phyloP scores from a whole-genome alignment of 2,797 vertebrate genomes.

The Carapus acus region DNA sequence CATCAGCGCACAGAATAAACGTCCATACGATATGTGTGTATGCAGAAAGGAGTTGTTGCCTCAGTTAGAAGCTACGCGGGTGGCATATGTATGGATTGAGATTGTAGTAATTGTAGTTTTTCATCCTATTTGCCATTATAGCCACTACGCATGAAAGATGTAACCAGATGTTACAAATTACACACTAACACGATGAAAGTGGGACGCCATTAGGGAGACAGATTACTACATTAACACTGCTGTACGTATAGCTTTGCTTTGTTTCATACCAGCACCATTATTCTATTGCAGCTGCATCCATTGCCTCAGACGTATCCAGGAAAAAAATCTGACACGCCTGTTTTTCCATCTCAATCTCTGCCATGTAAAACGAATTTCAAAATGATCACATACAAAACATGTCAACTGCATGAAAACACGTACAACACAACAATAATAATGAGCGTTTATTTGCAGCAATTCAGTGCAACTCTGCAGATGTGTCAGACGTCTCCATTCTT shows the following conservation, averaged over 20 bases:
- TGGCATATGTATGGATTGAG: background rate
- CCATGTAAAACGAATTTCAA: no score
- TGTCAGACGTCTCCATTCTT: no score
- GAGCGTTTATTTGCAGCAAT: no score
- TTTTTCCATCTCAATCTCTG: no score
- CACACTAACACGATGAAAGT: background rate
- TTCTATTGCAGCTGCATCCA: no score
- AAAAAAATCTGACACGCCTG: no score
- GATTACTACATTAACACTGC: background rate
- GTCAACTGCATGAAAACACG: background rate
- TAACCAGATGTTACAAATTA: background rate
- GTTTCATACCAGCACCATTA: no score
- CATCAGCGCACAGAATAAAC: no score
- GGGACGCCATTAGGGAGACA: background rate
- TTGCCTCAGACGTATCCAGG: no score
- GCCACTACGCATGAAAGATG: background rate
- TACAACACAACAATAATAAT: background rate
- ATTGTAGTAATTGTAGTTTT: slow-evolving; percentile 2
- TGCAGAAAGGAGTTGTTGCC: no score
- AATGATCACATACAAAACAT: no score
- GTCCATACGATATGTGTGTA: no score
- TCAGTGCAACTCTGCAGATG: background rate
- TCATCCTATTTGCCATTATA: slow-evolving; percentile 8
- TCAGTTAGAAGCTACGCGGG: background rate
- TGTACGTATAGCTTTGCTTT: background rate